Base-by-base conservation (phyloP, 2,888 invertebrate genomes). In the Drosophila conformis region DNA sequence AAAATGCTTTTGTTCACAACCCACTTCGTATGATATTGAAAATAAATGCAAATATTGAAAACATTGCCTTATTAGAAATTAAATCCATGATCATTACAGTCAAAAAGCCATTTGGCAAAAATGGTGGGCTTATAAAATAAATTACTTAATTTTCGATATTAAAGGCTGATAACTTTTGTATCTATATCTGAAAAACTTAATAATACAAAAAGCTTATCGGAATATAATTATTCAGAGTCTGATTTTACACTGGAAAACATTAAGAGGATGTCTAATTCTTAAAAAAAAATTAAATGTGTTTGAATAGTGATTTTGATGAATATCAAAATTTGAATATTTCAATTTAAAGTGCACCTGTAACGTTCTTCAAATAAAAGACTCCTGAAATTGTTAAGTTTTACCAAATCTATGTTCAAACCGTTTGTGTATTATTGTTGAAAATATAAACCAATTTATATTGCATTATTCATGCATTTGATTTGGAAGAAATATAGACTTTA, bases 381-480 rank as follows among this genome's bases (percentile, higher is more conserved):
- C 15, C 15, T 8, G 8, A 25, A 46, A 46, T 15, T 15, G 4
- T 4, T 46, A 46, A 46, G 46, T 46, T 46, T 15, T 25, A 15
- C 15, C n/a, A 29, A 51, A 31, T 13, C 51, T n/a, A 31, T 51
- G 29, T 29, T 51, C 6, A 29, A 29, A 46, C 11, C 31, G 54
- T 27, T 15, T 11, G 5, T 38, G 27, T 46, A 33, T 18, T 31
- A 10, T 21, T 7, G 7, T 27, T 8, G 5, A 21, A 62, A 40
- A 33, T n/a, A 21, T 15, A 13, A 40, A 27, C 5, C 7, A 42
- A 18, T 52, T 64, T 52, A 5, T 58, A 46, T 69, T 67, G 69
- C 75, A 83, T 74, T 75, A 73, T 31, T 21, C 25, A 84, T 80
- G 80, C 81, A 64, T 82, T 80, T 56, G 68, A 33, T 65, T 83